Conservation (phyloP, 1,140 invertebrate genomes). For the Heliconius himera region DNA sequence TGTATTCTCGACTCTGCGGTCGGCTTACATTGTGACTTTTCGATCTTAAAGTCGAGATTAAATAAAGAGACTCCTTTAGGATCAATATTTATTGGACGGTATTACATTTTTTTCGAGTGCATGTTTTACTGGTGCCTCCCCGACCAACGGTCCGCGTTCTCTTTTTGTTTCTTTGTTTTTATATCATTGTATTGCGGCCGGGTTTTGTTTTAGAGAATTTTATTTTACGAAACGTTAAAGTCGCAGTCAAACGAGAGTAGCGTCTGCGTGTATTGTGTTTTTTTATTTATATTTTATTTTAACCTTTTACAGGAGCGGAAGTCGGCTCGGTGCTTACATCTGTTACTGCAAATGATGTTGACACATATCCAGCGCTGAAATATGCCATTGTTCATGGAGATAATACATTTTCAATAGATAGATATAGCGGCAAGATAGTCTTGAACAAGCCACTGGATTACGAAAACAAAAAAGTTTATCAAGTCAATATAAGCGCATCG, state of each 20-base stretch:
- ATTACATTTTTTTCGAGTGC: conserved; percentile 78
- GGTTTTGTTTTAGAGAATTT: conserved; percentile 74
- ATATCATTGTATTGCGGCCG: conserved; percentile 74
- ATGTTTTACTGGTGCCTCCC: conserved; percentile 76
- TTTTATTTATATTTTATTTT: conserved; percentile 58
- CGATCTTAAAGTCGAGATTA: conserved; percentile 79
- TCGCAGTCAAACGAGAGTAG: conserved; percentile 63
- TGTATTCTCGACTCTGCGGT: conserved; percentile 71
- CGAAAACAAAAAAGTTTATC: conserved; percentile 87
- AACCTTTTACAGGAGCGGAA: conserved; percentile 84
- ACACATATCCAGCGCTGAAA: conserved; percentile 94
- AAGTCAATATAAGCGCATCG: conserved; percentile 90
- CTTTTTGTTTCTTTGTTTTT: conserved; percentile 70
- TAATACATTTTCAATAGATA: conserved; percentile 92
- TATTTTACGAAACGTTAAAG: conserved; percentile 77
- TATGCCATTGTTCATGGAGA: conserved; percentile 85
- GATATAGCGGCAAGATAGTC: conserved; percentile 93
- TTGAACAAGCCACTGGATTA: conserved; percentile 89
- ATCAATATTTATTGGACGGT: conserved; percentile 81
- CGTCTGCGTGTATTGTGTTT: conserved; percentile 51
- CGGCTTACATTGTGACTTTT: conserved; percentile 70
- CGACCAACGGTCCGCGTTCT: conserved; percentile 65
- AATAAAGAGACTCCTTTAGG: conserved; percentile 78
- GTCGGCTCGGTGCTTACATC: conserved; percentile 94
- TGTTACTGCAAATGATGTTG: conserved; percentile 97